phyloP scores from a whole-genome alignment of 1,140 invertebrate species.

The Chrysomallon squamiferum region DNA sequence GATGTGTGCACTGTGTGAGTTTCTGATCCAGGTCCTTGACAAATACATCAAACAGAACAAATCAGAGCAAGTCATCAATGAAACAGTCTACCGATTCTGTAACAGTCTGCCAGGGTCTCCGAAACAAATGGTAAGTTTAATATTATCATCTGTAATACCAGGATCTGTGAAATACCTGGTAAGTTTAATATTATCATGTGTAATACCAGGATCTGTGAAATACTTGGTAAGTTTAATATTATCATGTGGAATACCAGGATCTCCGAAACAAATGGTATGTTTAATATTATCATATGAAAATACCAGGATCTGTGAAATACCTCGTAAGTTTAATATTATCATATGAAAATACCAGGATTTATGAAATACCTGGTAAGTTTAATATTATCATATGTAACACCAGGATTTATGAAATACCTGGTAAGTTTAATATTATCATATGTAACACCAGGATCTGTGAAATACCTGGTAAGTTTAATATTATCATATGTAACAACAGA shows the following conservation, averaged over 20 bases:
- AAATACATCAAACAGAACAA: constrained; percentile 19
- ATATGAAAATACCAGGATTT: background rate
- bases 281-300: no score
- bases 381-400: background rate
- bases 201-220: no score
- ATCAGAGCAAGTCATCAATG: constrained; percentile 19
- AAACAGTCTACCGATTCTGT: constrained; percentile 19
- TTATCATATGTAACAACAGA: background rate
- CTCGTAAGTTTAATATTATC: no score
- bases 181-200: no score
- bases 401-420: background rate
- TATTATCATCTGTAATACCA: constrained; percentile 11
- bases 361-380: background rate
- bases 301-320: no score
- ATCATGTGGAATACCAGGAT: no score
- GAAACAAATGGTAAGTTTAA: constrained; percentile 11
- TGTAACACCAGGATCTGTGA: background rate
- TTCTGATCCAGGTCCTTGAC: constrained; percentile 15
- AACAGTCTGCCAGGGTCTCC: constrained; percentile 9
- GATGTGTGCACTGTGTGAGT: constrained; percentile 20
- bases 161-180: no score
- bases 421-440: background rate
- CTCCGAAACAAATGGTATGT: no score
- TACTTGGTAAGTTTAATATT: no score
- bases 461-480: background rate